These are phyloP conservation scores for Astreopora myriophthalma DNA, from an alignment of 64 coral and sea anemone species.

Conservation along the genomic window DNA sequence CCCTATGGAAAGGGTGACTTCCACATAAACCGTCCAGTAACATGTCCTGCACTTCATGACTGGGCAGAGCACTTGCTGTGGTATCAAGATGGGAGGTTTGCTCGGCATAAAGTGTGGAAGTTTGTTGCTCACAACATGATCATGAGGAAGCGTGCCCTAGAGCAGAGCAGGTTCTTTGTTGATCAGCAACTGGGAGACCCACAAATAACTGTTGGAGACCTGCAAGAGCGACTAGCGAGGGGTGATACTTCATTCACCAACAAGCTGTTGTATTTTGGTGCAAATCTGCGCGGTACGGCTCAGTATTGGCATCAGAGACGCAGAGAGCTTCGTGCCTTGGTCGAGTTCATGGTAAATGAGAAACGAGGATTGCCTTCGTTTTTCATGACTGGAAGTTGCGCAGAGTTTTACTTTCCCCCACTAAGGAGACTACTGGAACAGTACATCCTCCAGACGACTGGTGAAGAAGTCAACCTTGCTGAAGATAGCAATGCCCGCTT, in stretches of 20 bases:
- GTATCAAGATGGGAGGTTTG: slow-evolving; percentile 34
- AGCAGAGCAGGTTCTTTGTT: slow-evolving; percentile 45
- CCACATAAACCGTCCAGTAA: slow-evolving; percentile 11
- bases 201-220: slow-evolving; percentile 57
- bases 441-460: slow-evolving; percentile 38
- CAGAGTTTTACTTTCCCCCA: slow-evolving; percentile 50
- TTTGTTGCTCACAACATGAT: slow-evolving; percentile 58
- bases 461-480: background rate
- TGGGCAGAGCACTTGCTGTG: slow-evolving; percentile 52
- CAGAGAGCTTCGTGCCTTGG: slow-evolving; percentile 36
- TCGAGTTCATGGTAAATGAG: slow-evolving; percentile 49
- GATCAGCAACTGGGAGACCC: slow-evolving; percentile 58
- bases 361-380: slow-evolving; percentile 11
- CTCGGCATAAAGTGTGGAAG: slow-evolving; percentile 44
- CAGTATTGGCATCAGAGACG: slow-evolving; percentile 45
- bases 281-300: slow-evolving; percentile 9
- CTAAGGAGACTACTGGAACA: slow-evolving; percentile 16
- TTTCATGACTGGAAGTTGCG: slow-evolving; percentile 63
- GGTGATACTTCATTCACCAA: slow-evolving; percentile 28
- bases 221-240: slow-evolving; percentile 43
- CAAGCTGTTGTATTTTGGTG: slow-evolving; percentile 21
- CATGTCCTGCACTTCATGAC: background rate
- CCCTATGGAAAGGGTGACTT: slow-evolving; percentile 49
- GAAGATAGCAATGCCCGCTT: slow-evolving; percentile 21
- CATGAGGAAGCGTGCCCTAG: slow-evolving; percentile 40